phyloP scores from a whole-genome alignment of 2,888 invertebrate genomes.

The Lottia scabra region DNA sequence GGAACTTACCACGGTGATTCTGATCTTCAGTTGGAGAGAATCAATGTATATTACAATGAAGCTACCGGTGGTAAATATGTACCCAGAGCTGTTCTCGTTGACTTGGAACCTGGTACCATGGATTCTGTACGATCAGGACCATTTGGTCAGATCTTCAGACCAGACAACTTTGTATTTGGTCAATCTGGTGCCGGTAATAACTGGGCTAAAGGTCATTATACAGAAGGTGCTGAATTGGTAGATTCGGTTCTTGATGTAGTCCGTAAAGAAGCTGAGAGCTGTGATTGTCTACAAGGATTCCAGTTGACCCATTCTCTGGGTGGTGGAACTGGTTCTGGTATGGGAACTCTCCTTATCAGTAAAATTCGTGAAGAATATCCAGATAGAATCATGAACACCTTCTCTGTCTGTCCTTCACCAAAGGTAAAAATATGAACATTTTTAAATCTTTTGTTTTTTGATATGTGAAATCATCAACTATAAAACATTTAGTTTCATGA shows the following conservation, averaged over 20 bases:
- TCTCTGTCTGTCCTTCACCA: neutral
- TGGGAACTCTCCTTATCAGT: neutral
- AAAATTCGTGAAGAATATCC: slow-evolving; percentile 5
- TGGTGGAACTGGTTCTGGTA: slow-evolving; percentile 7
- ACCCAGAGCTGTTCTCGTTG: neutral
- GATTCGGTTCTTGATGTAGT: neutral
- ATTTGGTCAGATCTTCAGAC: neutral
- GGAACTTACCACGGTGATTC: slow-evolving; percentile 2
- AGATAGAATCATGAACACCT: slow-evolving; percentile 2
- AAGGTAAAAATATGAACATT: neutral
- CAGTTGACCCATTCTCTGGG: neutral
- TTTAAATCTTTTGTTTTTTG: too few species aligned
- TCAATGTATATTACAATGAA: slow-evolving; percentile 2
- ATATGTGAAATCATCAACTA: too few species aligned
- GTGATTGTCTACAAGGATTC: neutral
- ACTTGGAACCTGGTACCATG: slow-evolving; percentile 3
- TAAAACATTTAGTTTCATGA: too few species aligned
- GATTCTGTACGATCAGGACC: slow-evolving; percentile 1
- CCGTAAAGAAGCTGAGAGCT: slow-evolving; percentile 1
- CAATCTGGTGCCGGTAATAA: slow-evolving; percentile 4
- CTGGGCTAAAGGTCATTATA: slow-evolving; percentile 4
- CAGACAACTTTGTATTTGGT: neutral
- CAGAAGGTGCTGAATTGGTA: slow-evolving; percentile 1
- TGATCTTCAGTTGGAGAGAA: slow-evolving; percentile 4
- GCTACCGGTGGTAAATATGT: neutral